Base-by-base conservation (phyloP, 2,113 vertebrate genomes). In the Pluvianellus socialis region DNA sequence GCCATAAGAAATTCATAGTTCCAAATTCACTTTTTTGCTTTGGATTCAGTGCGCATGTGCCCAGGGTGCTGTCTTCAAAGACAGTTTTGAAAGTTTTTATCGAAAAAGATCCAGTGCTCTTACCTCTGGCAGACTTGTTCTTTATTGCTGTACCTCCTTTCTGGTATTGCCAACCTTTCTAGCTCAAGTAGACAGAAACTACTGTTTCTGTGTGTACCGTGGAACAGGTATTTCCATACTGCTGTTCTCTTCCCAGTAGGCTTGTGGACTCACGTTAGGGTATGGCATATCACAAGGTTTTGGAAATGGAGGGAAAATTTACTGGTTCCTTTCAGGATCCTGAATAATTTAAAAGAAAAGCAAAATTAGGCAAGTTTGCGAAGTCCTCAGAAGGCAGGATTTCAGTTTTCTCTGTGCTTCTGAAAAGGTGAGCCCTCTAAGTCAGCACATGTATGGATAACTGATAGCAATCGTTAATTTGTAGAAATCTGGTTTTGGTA, bases 351-450 rank as follows among this genome's bases (percentile, higher is more conserved):
- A 40, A 62, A 61, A 75, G 28, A 40, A 47, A 58, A 62, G 22
- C 3, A 75, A 59, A 80, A 53, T 11, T 19, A 45, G 45, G 68
- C n/a, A 70, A 35, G 7, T 91, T 67, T 92, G 23, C 38, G 30
- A 94, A 86, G 30, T 63, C 13, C 24, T 81, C 35, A 52, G 19
- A 70, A 32, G 45, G 65, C 63, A 56, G 45, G 32, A 79, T 77
- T 75, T 89, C 16, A 18, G 66, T 95, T 95, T 81, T 92, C 20
- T 59, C 3, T 71, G 22, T 91, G 71, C 12, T 88, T 92, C 85
- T 87, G 71, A 91, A 92, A 67, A 90, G 40, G 26, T 91, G 33
- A 44, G 58, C 71, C 56, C 76, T 79, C 12, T 53, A 82, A 91
- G 21, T 66, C 44, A 88, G 40, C 53, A 9, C 5, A 18, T 14